Base-by-base conservation (phyloP, 1,140 invertebrate genomes). In the Magallana gigas region DNA sequence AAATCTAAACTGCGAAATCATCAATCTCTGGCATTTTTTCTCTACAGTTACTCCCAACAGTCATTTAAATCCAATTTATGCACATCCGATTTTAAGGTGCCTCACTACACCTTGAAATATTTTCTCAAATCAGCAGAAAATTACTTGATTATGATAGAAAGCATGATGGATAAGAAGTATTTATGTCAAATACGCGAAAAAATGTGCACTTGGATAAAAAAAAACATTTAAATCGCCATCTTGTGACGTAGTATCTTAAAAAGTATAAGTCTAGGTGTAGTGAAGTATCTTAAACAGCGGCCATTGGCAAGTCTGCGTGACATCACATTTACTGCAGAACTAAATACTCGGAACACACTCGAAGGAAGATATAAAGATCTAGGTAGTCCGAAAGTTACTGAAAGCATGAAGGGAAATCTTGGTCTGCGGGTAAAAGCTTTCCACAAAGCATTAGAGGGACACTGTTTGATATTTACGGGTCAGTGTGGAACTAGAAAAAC, bases 401-500 rank as follows among this genome's bases (percentile, higher is more conserved):
- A 71, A 71, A 29, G 18, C 9, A 23, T 71, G 16, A 1, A 71
- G 11, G 60, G 14, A 62, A 71, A 29, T 18, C 68, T 29, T 8
- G 68, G 36, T 71, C 18, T 71, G 8, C 68, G 64, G 9, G 64
- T 29, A 71, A 11, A 71, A 23, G 68, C 68, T 7, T 71, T 23
- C 68, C 18, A 71, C n/a, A 84, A 29, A 62, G 58, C 83, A 84
- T 57, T 84, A 18, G 56, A 16, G 8, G 83, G 59, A 16, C 83
- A 85, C 59, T 64, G 60, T 36, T 64, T 85, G 11, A 18, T 85
- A 9, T 48, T 85, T 14, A 85, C 83, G 4, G 83, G 59, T 0
- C 83, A 85, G 48, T 85, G 60, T 85, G 83, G 83, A 48, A 85
- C 83, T 14, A 59, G 83, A 8, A 62, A 84, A 64, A 62, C 83